Base-by-base conservation (phyloP, 2,797 vertebrate genomes). In the Oophaga sylvatica region DNA sequence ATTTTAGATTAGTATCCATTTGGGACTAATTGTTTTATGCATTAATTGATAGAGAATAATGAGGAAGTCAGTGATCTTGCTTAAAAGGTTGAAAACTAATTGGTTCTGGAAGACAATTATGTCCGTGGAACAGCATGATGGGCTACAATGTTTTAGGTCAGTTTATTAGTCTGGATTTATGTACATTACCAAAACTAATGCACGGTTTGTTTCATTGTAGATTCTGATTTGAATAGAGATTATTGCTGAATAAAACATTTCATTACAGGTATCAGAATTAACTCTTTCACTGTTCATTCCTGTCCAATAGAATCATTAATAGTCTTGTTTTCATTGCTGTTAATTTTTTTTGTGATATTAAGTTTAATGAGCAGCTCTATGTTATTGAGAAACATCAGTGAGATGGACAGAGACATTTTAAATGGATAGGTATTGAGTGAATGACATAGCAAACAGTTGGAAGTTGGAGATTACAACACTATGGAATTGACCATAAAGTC, bases 41-140 rank as follows among this genome's bases (percentile, higher is more conserved):
- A 91, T 91, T 92, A 93, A 94, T 93, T 93, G 92, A 90, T 31
- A 90, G 91, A 93, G 94, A 94, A 93, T 92, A 93, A 94, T 92
- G 92, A 87, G 81, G 89, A 89, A 93, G 90, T 76, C 41, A 90
- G 90, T 89, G 87, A 85, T 81, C 90, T 90, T 90, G 91, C 90
- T 93, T 85, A 90, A 83, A 91, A 90, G 87, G 88, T 90, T 91
- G 78, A 86, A 71, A 86, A 86, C 81, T 90, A 92, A 93, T 93
- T 92, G 90, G 90, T 90, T 85, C 91, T 93, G 91, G 76, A 89
- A 92, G 90, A 90, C 87, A 90, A 91, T 87, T 90, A 53, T 67
- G 82, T 91, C 93, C 91, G 68, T 90, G 83, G 80, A 89, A 79
- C 80, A 71, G 73, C 73, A 83, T 78, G 88, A 89, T 79, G 73